Evolutionary conservation across 2,113 vertebrate genomes (phyloP).

Genomic region (Gila orcuttii): DNA sequence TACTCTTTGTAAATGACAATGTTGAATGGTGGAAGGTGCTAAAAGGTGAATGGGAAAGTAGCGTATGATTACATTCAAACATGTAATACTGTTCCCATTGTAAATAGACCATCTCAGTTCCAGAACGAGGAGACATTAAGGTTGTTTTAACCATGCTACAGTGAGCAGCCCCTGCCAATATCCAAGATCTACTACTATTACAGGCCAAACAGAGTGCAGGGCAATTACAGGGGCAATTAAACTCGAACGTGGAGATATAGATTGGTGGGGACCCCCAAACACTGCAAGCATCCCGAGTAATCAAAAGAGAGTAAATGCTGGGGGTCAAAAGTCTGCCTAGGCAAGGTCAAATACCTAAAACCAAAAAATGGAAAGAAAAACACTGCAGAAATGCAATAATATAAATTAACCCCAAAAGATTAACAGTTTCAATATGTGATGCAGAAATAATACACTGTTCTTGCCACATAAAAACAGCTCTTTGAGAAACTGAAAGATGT

Average conservation of each 20-base stretch:
- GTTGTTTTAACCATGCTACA: constrained; percentile 6
- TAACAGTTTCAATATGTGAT: background rate
- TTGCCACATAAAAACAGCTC: too few relatives aligned
- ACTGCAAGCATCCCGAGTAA: constrained; percentile 13
- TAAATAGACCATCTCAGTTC: constrained; percentile 12
- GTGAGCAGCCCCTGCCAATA: constrained; percentile 30
- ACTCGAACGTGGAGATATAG: constrained; percentile 42
- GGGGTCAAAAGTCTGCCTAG: constrained; percentile 2
- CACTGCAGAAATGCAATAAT: background rate
- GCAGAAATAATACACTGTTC: background rate
- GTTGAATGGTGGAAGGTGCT: constrained; percentile 16
- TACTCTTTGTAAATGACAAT: constrained; percentile 13
- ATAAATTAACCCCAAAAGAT: background rate
- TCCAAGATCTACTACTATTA: constrained; percentile 23
- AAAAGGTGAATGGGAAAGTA: constrained; percentile 25
- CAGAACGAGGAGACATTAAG: background rate
- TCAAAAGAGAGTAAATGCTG: background rate
- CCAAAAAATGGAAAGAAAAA: background rate
- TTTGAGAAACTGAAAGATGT: too few relatives aligned
- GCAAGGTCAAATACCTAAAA: background rate
- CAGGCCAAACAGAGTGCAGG: constrained; percentile 35
- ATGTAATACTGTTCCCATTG: background rate
- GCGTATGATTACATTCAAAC: constrained; percentile 13
- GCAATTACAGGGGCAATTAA: constrained; percentile 59
- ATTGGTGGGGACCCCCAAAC: constrained; percentile 40